Evolutionary conservation across 2,888 invertebrate genomes (phyloP), one percentile per base, ranked within the genome.

Genomic region (Synanthedon tipuliformis): DNA sequence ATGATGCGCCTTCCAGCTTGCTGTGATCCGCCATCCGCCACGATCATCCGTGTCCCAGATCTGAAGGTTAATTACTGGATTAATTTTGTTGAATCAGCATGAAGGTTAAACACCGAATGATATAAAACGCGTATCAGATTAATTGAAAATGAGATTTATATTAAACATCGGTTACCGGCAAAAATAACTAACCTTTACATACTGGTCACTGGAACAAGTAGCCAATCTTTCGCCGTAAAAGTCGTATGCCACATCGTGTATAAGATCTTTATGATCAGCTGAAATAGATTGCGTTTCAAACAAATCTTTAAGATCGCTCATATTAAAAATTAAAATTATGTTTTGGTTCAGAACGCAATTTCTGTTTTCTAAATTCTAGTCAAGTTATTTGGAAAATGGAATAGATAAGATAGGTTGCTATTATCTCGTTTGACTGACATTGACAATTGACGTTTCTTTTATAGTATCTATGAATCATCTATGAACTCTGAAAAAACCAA

Each of bases 141-240:
- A 3, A 23, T 27, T 8, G 1, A 27, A 27, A 1, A 27, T 27
- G n/a, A n/a, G n/a, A n/a, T n/a, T n/a, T n/a, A 2, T 27, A 5
- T 34, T 34, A n/a, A n/a, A n/a, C n/a, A n/a, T n/a, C n/a, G n/a
- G n/a, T n/a, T 34, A 3, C 34, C 34, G 34, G 34, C 10, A 45
- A 13, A 45, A 15, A 61, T 60, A 63, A 60, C 71, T 69, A 81
- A 94, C 98, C 91, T 98, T 98, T 1, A 99, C 97, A 65, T 94
- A 96, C 78, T 99, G 99, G 82, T 99, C 99, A 73, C 97, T 98
- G 27, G 99, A 99, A 78, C 98, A 99, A 60, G 99, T 99, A 27
- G 99, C 99, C 95, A 99, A 96, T 71, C 99, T 90, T 67, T 94
- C 93, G 0, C 99, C 99, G 76, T 99, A 98, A 78, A 95, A 98